Evolutionary conservation across 37 sponge, comb jelly and placozoan genomes (phyloP).

Genomic region (Lycopodina hypogea): DNA sequence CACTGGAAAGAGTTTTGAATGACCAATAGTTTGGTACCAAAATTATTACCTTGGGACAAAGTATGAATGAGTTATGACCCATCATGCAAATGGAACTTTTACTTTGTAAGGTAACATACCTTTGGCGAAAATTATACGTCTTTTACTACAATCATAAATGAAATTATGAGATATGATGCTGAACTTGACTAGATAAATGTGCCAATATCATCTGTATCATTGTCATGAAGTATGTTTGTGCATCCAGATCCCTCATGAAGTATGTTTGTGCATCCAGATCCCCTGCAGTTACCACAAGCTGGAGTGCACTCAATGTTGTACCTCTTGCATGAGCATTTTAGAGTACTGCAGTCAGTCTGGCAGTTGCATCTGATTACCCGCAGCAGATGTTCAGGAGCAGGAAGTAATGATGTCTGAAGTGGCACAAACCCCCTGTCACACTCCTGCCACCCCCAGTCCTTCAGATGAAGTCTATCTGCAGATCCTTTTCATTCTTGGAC

Average conservation of each 20-base stretch:
- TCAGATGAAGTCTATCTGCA: background rate
- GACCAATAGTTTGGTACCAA: conserved; percentile 7
- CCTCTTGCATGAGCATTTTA: conserved; percentile 37
- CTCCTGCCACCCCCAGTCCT: background rate
- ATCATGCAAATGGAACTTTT: background rate
- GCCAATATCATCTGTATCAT: background rate
- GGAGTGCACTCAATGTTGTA: conserved; percentile 15
- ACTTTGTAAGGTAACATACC: too few species aligned
- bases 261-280: too few species aligned
- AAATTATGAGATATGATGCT: too few species aligned
- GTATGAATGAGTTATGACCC: background rate
- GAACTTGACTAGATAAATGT: too few species aligned
- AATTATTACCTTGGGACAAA: background rate
- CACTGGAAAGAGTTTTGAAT: background rate
- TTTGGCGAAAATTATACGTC: too few species aligned
- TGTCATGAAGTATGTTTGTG: conserved; percentile 4
- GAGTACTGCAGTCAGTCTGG: too few species aligned
- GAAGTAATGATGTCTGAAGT: background rate
- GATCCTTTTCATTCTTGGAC: conserved; percentile 15
- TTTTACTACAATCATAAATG: too few species aligned
- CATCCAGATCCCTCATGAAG: conserved; percentile 28
- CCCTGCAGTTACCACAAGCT: conserved; percentile 43
- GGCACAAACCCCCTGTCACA: background rate
- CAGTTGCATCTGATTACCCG: conserved; percentile 2
- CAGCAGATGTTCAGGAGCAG: conserved; percentile 2